Conservation (phyloP, 35 echinoderm and acorn worm genomes). For the Heliocidaris tuberculata region DNA sequence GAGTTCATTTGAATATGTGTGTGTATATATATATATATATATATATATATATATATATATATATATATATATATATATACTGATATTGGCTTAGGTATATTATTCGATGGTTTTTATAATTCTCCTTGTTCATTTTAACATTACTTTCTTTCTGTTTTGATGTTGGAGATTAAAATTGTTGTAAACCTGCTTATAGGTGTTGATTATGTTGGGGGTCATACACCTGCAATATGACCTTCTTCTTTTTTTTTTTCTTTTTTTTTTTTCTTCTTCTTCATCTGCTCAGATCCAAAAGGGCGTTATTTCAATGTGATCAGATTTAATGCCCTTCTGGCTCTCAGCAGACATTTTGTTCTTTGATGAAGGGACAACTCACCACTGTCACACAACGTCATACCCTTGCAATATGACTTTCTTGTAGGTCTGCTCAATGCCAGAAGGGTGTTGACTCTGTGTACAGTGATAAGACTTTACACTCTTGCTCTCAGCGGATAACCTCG, state of each 20-base stretch:
- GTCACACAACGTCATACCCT: too few relatives aligned
- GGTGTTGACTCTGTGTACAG: too few relatives aligned
- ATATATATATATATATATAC: background rate
- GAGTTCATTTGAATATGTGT: background rate
- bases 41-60: conserved; percentile 41
- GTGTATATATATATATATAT: too few relatives aligned
- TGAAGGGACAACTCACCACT: background rate
- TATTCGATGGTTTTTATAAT: background rate
- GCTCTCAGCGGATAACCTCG: too few relatives aligned
- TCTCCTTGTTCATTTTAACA: background rate
- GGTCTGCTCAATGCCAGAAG: too few relatives aligned
- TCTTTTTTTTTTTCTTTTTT: too few relatives aligned
- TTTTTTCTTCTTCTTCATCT: too few relatives aligned
- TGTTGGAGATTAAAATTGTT: background rate
- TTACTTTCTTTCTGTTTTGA: background rate
- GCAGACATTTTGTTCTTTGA: background rate
- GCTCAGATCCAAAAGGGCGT: background rate
- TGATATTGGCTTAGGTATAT: background rate
- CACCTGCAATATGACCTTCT: background rate
- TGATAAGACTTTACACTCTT: too few relatives aligned
- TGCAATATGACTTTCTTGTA: too few relatives aligned
- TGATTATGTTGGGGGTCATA: background rate
- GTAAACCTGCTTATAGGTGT: too few relatives aligned
- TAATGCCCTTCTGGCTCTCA: background rate
- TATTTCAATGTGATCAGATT: too few relatives aligned